Evolutionary conservation across 2,797 vertebrate genomes (phyloP), one percentile per base, ranked within the genome.

Genomic region (Pseudopleuronectes americanus): DNA sequence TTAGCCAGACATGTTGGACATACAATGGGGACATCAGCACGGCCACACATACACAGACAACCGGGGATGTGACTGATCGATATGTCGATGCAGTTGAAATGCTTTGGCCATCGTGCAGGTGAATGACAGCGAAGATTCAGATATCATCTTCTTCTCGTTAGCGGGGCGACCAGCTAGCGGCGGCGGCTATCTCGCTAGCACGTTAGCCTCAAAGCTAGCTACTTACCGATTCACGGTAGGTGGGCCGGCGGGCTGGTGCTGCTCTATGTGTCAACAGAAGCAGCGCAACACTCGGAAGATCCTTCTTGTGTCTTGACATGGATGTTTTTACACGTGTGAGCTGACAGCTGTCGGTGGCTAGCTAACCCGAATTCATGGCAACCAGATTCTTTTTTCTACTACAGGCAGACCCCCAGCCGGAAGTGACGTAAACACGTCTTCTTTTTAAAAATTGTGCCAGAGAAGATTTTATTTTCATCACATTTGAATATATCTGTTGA

Each of bases 271-370:
- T 76, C 86, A 83, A 86, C 79, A 83, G 57, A 86, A 84, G 81
- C 78, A 81, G 79, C 83, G 57, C 68, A 80, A 71, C 19, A 89
- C 70, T 78, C 84, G 62, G 71, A 76, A 78, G 71, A 74, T 51
- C 79, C 71, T 64, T 53, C 84, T 76, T 78, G 64, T 76, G 84
- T 62, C 87, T 90, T 83, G 91, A 92, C 92, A 93, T 93, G 85
- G 90, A 89, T 92, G 84, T 13, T 86, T 83, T 84, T 71, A 79
- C 77, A 72, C 55, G 48, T 79, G 54, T 47, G 68, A 57, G 59
- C 61, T 68, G 71, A 77, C 79, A 88, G 64, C 22, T 86, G 65
- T 81, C 74, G 72, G 84, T 83, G 78, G 83, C 78, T 89, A 88
- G 82, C 81, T 90, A 89, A 85, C 85, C 83, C 36, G 77, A 81